phyloP scores from a whole-genome alignment of 2,888 invertebrate genomes.

The Catocala fraxini region DNA sequence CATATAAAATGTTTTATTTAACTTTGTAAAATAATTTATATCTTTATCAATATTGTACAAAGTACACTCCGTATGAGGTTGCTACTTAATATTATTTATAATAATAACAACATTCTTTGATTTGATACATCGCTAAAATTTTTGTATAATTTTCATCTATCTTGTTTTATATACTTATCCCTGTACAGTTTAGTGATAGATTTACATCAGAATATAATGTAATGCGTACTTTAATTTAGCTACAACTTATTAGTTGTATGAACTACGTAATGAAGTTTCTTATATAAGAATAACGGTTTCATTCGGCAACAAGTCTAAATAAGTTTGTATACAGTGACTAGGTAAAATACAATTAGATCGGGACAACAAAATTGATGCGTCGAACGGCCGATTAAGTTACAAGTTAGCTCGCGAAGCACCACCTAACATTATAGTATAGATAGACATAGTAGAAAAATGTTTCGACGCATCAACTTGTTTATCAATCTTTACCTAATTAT shows the following conservation, averaged over 20 bases:
- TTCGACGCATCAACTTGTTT: constrained; percentile 37
- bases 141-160: constrained; percentile 5
- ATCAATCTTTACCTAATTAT: constrained; percentile 29
- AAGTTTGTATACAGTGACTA: constrained; percentile 46
- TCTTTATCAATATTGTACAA: not conserved
- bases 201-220: constrained; percentile 18
- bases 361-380: constrained; percentile 38
- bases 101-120: constrained; percentile 1
- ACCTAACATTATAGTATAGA: constrained; percentile 3
- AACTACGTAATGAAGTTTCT: constrained; percentile 2
- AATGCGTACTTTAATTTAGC: constrained; percentile 13
- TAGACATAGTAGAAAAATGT: constrained; percentile 3
- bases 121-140: constrained; percentile 7
- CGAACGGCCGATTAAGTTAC: constrained; percentile 10
- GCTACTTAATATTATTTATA: constrained; percentile 10
- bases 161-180: constrained; percentile 31
- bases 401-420: constrained; percentile 13
- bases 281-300: constrained; percentile 25
- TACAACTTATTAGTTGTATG: constrained; percentile 12
- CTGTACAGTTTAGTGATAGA: constrained; percentile 44
- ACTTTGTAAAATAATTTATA: not conserved
- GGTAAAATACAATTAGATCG: constrained; percentile 39
- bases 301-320: constrained; percentile 24
- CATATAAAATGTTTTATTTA: too few species aligned
- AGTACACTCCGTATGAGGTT: constrained; percentile 3